Evolutionary conservation across 1,140 invertebrate genomes (phyloP).

Genomic region (Pissodes strobi): DNA sequence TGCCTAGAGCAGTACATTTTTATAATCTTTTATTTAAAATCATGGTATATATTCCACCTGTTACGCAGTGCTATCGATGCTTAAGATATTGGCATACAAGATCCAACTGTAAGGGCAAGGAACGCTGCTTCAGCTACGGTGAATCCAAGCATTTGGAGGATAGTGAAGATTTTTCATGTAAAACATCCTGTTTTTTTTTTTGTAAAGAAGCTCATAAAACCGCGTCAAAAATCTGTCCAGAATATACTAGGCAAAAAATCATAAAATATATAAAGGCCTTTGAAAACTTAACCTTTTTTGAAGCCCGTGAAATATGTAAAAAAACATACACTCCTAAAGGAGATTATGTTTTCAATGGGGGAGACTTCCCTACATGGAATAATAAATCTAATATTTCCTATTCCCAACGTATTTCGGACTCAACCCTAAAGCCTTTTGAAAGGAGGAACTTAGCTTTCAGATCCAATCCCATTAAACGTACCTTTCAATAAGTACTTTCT

Average conservation of each 20-base stretch:
- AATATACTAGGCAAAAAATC: conserved; percentile 14
- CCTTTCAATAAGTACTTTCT: neutral
- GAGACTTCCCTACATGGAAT: conserved; percentile 4
- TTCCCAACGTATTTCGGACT: neutral
- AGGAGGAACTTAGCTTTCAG: neutral
- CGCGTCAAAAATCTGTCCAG: neutral
- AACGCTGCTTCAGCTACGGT: too few relatives aligned
- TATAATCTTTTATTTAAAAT: too few relatives aligned
- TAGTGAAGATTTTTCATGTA: neutral
- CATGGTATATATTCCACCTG: too few relatives aligned
- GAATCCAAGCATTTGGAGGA: conserved; percentile 10
- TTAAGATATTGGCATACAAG: conserved; percentile 14
- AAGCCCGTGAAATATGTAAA: neutral
- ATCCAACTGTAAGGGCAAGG: conserved; percentile 15
- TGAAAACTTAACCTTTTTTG: conserved; percentile 18
- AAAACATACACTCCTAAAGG: neutral
- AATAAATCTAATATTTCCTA: neutral
- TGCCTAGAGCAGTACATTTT: neutral
- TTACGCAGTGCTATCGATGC: too few relatives aligned
- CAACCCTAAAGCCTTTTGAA: neutral
- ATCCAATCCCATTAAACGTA: neutral
- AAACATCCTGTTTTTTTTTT: conserved; percentile 13
- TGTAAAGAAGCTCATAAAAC: conserved; percentile 6
- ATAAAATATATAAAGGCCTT: conserved; percentile 11
- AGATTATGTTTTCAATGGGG: neutral